Evolutionary conservation across 2,113 vertebrate species (phyloP).

Genomic region (Clupea harengus): DNA sequence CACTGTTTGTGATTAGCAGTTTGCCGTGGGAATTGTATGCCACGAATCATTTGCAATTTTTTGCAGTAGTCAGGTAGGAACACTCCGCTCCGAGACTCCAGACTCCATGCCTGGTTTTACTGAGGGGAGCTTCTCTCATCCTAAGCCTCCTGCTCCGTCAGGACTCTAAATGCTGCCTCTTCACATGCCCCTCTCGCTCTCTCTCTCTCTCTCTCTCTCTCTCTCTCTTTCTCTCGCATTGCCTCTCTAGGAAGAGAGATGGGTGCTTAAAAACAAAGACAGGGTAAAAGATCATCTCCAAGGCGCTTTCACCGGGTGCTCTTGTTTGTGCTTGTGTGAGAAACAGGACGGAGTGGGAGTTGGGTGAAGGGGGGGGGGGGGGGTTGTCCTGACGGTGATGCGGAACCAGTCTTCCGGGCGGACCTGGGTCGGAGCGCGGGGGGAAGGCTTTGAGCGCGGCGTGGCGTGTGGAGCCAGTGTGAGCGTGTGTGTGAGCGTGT

Average conservation of each 20-base stretch:
- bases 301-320: background rate
- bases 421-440: conserved; percentile 35
- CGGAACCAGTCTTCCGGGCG: conserved; percentile 56
- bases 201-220: background rate
- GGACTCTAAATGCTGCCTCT: background rate
- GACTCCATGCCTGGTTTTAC: conserved; percentile 63
- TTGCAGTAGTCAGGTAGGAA: too few relatives aligned
- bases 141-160: conserved; percentile 10
- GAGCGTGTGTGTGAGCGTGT: conserved; percentile 46
- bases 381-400: conserved; percentile 45
- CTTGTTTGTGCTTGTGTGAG: background rate
- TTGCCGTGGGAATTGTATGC: too few relatives aligned
- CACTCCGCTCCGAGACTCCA: conserved; percentile 40
- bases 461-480: conserved; percentile 58
- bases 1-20: too few relatives aligned
- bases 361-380: conserved; percentile 32
- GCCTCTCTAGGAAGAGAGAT: background rate
- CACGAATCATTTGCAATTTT: too few relatives aligned
- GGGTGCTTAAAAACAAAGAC: background rate
- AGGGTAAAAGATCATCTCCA: conserved; percentile 1
- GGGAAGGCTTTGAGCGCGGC: conserved; percentile 65
- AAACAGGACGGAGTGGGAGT: background rate
- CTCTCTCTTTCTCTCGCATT: background rate
- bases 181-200: background rate
- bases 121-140: conserved; percentile 13